Evolutionary conservation across 1,140 invertebrate genomes (phyloP).

Genomic region (Trichonephila clavipes): DNA sequence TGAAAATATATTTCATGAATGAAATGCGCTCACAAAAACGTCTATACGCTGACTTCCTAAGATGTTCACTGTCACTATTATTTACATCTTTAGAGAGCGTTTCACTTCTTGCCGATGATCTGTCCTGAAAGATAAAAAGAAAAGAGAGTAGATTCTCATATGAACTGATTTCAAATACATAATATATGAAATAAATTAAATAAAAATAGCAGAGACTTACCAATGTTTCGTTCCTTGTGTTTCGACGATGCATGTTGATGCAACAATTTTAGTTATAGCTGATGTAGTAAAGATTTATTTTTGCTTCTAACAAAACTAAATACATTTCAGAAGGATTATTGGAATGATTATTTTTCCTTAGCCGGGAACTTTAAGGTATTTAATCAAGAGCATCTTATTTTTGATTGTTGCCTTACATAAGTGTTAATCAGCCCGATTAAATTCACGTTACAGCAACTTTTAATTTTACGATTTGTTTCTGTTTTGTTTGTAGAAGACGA

Average conservation of each 20-base stretch:
- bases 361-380: no score
- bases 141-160: neutral
- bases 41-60: neutral
- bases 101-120: neutral
- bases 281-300: no score
- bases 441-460: no score
- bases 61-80: slow-evolving; percentile 17
- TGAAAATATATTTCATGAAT: slow-evolving; percentile 62
- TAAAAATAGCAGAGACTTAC: neutral
- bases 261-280: no score
- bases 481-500: neutral
- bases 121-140: neutral
- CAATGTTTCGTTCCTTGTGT: neutral
- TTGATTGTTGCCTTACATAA: no score
- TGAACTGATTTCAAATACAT: neutral
- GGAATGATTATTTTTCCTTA: no score
- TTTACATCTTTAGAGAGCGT: neutral
- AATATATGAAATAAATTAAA: neutral
- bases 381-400: no score
- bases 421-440: no score
- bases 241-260: neutral
- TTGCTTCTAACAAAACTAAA: no score
- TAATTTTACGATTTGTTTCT: neutral
- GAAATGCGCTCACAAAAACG: slow-evolving; percentile 58
- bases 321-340: no score